Conservation (phyloP, 2,113 vertebrate species). For the Penelope pileata region DNA sequence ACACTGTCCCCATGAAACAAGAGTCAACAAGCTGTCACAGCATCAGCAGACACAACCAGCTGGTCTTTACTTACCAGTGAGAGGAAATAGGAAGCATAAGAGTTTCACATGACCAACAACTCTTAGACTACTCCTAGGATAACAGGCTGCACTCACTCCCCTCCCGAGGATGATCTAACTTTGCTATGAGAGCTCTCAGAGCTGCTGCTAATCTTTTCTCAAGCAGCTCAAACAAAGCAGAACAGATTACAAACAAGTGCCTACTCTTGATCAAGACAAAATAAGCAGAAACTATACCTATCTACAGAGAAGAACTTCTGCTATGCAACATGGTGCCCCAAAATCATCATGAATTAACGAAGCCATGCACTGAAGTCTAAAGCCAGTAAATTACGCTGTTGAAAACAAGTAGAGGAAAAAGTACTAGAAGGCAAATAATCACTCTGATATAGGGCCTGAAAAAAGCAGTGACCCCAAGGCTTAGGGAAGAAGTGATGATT, state of each 20-base stretch:
- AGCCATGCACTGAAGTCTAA: background rate
- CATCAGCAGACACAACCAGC: rapidly evolving
- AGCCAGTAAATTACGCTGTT: background rate
- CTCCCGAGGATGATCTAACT: background rate
- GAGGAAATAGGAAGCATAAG: background rate
- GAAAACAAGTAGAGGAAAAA: background rate
- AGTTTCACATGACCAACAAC: background rate
- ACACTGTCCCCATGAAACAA: background rate
- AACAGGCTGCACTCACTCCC: background rate
- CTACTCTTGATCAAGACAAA: background rate
- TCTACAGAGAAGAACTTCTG: background rate
- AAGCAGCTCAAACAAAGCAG: background rate
- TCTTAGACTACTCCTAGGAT: background rate
- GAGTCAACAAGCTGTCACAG: background rate
- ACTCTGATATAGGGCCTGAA: background rate
- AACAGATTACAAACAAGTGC: background rate
- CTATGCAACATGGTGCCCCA: rapidly evolving
- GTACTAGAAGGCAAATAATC: background rate
- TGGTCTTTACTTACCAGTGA: background rate
- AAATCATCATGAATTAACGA: background rate
- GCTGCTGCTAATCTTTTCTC: background rate
- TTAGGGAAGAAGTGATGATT: background rate
- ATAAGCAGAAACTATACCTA: background rate
- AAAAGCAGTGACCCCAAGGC: background rate
- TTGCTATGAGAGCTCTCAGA: background rate